Base-by-base conservation (phyloP, 2,113 vertebrate genomes). In the Oryzias curvinotus region DNA sequence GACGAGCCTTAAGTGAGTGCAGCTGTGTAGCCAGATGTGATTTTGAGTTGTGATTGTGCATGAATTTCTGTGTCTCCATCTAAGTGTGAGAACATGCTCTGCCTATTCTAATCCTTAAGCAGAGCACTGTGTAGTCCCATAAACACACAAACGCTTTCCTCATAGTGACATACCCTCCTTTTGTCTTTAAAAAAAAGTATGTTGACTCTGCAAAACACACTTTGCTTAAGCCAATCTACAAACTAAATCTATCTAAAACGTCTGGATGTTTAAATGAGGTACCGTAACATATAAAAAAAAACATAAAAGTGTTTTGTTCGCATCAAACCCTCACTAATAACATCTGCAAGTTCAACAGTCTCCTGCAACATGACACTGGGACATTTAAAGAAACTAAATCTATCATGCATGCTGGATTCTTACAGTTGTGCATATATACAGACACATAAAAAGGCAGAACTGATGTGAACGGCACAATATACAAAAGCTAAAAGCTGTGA, bases 1-100 rank as follows among this genome's bases (percentile, higher is more conserved):
- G 73, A 72, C 62, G 23, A 71, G 56, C 62, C 54, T 63, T 72
- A 76, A 86, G 67, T 85, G 74, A 69, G 45, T 70, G 45, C 82
- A 88, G 82, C 78, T 86, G 83, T 74, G 64, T 14, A 56, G 67
- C 81, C 84, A 89, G 85, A 89, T 88, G 85, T 87, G 71, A 48
- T 66, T 81, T 77, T 44, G 62, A 79, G 73, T 68, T 70, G 67
- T 66, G 62, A 77, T 79, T 73, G 64, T 67, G 30, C 45, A 25
- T 57, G 57, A 53, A 52, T 66, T 75, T 77, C 58, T 16, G 14
- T 55, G 68, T 59, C 57, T 49, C 51, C 16, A 1, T 62, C 51
- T 50, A 59, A 87, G 77, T 61, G 78, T 76, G 52, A 64, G 80
- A 85, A 76, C 65, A 54, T 65, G 60, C 50, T 65, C 44, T 47